Evolutionary conservation across 2,888 invertebrate genomes (phyloP), one percentile per base, ranked within the genome.

Genomic region (Malthinus seriepunctatus): DNA sequence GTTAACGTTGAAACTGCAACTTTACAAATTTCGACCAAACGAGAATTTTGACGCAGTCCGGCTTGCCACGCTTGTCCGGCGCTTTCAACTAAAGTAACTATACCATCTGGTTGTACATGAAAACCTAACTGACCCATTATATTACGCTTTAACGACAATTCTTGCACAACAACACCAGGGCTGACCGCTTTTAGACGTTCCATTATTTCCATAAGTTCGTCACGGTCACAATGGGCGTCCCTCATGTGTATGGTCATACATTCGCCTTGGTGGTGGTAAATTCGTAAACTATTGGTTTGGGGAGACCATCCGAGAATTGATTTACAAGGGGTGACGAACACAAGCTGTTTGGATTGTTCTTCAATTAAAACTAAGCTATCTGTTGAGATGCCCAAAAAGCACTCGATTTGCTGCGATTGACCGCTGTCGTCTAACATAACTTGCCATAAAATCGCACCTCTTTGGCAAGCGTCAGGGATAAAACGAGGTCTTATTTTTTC

Each of bases 261-360:
- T 80, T 97, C 97, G 2, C 97, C 72, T 63, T 94, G 93, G 78
- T 96, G 95, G 80, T 95, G 93, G 80, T 93, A 97, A 59, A 95
- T 80, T 60, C 92, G 84, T 59, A 93, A 78, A 67, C 90, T 90
- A 80, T 66, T 83, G 70, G 73, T 83, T 77, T 78, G 80, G 3
- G 79, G 81, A 67, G 78, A 82, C 83, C 79, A 85, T 76, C 86
- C 86, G 37, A 97, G 83, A 54, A 97, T 84, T 8, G 90, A 87
- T 66, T 86, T 86, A 67, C 92, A 92, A 0, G 96, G 93, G 11
- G 93, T 85, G 8, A 92, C 93, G 68, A 95, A 91, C 32, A 96
- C 87, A 38, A 93, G 88, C 74, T 93, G 91, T 44, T 91, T 83
- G 0, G 90, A 87, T 60, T 82, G 84, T 71, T 92, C 90, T 75